Conservation (phyloP, 2,888 invertebrate genomes). For the Tiliacea citrago region DNA sequence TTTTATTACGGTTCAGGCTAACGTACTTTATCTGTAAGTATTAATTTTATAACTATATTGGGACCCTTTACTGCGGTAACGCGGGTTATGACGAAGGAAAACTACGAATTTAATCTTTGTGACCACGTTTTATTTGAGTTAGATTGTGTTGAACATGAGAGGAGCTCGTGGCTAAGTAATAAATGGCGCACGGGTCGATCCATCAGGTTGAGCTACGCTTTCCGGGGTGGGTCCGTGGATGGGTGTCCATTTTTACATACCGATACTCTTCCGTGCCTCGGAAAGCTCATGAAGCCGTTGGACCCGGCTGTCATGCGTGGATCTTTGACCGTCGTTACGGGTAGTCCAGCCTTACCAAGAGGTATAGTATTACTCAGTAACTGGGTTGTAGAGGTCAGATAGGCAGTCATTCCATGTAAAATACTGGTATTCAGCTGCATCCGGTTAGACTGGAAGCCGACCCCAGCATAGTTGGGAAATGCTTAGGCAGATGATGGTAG, state of each 20-base stretch:
- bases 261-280: not conserved
- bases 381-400: not conserved
- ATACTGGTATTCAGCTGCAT: not conserved
- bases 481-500: not conserved
- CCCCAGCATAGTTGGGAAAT: not conserved
- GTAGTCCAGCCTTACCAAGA: not conserved
- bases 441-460: too few relatives aligned
- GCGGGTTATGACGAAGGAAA: conserved; percentile 7
- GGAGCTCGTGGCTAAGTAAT: not conserved
- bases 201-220: not conserved
- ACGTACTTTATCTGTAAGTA: conserved; percentile 35
- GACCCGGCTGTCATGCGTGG: too few relatives aligned
- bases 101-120: conserved; percentile 28
- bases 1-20: conserved; percentile 37
- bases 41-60: conserved; percentile 46
- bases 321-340: not conserved
- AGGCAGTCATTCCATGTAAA: too few relatives aligned
- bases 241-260: not conserved
- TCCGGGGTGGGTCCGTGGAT: too few relatives aligned
- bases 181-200: too few relatives aligned
- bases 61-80: conserved; percentile 16
- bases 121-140: not conserved
- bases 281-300: not conserved
- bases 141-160: not conserved
- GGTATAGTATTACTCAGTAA: not conserved